These are phyloP conservation scores for Kryphioiulus occultus DNA, from an alignment of 2,888 invertebrate genomes.

Conservation along the genomic window DNA sequence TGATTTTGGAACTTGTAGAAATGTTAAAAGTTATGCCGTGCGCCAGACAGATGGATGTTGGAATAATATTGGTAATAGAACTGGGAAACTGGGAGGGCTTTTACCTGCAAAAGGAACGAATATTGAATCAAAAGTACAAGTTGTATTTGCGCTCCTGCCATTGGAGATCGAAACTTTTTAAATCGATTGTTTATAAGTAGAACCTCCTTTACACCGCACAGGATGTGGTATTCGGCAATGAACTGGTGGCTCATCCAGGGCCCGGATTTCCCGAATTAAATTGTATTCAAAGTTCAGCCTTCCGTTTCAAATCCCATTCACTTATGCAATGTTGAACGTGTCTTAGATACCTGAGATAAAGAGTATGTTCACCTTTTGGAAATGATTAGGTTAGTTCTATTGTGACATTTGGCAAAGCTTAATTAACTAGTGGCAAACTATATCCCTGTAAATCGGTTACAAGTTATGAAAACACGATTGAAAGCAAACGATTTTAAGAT, in stretches of 20 bases:
- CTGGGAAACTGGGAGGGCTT: background rate
- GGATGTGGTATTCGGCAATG: background rate
- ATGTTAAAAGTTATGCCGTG: slow-evolving; percentile 4
- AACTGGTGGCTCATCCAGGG: background rate
- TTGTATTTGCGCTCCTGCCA: background rate
- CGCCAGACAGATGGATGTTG: background rate
- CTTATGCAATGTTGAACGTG: background rate
- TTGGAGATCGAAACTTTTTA: slow-evolving; percentile 9
- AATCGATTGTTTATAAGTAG: background rate
- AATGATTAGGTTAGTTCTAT: too few species aligned
- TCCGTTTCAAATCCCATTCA: background rate
- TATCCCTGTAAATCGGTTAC: too few species aligned
- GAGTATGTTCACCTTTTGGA: too few species aligned
- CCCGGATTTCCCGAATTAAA: background rate
- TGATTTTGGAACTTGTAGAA: background rate
- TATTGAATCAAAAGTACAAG: background rate
- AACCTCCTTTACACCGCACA: background rate
- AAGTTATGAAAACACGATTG: too few species aligned
- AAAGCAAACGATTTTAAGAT: too few species aligned
- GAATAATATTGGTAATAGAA: background rate
- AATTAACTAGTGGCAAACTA: too few species aligned
- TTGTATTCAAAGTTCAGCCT: background rate
- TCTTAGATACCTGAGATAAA: background rate
- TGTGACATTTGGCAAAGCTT: too few species aligned
- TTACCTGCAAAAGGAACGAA: background rate